These are phyloP conservation scores for Drosophila hamatofila DNA, from an alignment of 2,888 invertebrate species.

Conservation along the genomic window DNA sequence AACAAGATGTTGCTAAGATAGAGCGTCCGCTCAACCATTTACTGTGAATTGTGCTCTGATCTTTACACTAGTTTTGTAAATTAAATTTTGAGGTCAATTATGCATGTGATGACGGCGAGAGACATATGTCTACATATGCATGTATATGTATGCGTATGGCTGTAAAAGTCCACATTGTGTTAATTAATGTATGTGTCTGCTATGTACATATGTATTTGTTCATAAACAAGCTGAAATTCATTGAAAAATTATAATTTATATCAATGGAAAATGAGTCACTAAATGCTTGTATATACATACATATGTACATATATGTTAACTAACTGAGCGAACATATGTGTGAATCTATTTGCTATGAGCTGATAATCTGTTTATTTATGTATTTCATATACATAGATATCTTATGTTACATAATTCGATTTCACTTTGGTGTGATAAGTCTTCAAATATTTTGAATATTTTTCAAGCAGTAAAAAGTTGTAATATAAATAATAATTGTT, in stretches of 20 bases:
- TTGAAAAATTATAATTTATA: constrained; percentile 10
- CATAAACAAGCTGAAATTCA: constrained; percentile 18
- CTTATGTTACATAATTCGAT: not conserved
- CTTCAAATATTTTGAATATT: not conserved
- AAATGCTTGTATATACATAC: not conserved
- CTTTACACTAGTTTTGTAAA: constrained; percentile 22
- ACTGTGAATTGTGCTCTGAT: constrained; percentile 15
- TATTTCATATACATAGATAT: not conserved
- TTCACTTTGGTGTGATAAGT: not conserved
- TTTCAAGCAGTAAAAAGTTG: not conserved
- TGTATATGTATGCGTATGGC: not conserved
- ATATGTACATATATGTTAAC: not conserved
- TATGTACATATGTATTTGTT: not conserved
- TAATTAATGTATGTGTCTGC: constrained; percentile 13
- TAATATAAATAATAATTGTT: not conserved
- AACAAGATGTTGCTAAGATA: not conserved
- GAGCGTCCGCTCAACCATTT: not conserved
- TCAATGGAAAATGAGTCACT: constrained; percentile 29
- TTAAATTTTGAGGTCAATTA: constrained; percentile 39
- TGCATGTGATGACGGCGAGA: not conserved
- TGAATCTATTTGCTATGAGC: not conserved
- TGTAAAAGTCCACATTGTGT: not conserved
- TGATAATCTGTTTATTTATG: not conserved
- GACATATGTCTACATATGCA: not conserved
- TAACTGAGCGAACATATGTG: not conserved